Evolutionary conservation across 2,797 vertebrate genomes (phyloP).

Genomic region (Pyrrhura leucotis): DNA sequence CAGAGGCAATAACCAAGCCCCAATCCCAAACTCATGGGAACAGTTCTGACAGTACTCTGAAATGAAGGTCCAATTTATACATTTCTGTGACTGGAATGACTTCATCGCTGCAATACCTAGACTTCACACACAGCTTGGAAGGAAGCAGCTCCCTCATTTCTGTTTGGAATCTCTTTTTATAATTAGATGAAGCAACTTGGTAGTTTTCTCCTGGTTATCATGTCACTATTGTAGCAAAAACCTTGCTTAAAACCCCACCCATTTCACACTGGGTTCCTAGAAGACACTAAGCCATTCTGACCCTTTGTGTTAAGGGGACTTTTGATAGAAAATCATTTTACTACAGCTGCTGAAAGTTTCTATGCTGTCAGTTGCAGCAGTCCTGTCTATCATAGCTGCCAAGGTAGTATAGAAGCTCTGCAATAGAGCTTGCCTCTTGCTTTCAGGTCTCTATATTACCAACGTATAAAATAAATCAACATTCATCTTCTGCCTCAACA

Average conservation of each 20-base stretch:
- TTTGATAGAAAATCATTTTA: neutral
- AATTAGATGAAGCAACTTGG: neutral
- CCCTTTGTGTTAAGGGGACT: neutral
- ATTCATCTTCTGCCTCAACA: neutral
- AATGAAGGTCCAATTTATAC: neutral
- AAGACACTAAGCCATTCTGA: neutral
- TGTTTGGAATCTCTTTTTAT: neutral
- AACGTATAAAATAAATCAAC: neutral
- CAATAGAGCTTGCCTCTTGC: neutral
- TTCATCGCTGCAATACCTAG: neutral
- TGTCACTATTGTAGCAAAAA: neutral
- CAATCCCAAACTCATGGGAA: neutral
- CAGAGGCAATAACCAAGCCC: neutral
- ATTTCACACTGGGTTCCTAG: neutral
- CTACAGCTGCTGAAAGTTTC: neutral
- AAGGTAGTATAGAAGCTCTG: neutral
- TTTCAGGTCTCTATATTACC: neutral
- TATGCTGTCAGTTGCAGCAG: neutral
- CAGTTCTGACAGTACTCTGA: neutral
- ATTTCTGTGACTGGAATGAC: neutral
- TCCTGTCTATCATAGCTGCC: neutral
- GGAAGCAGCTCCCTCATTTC: neutral
- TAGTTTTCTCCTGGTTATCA: neutral
- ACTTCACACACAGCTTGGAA: neutral
- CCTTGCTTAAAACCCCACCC: neutral